A percentile compares a stretch with the other conserved stretches of the same genome.
Conservation (phyloP, 35 echinoderm and acorn worm genomes). For the Apostichopus parvimensis region DNA sequence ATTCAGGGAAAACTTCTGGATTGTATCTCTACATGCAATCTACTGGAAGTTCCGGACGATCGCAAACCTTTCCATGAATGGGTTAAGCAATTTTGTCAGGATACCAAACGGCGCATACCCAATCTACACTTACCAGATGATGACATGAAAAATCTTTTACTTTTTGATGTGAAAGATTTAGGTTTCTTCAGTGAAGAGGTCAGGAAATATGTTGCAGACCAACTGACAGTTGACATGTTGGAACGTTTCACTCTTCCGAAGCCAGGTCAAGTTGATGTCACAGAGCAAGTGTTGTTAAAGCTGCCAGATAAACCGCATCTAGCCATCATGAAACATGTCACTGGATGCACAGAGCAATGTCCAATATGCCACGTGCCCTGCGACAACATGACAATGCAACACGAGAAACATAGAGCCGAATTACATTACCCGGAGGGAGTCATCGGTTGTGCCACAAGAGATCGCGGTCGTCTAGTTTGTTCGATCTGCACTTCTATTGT, state of each 20-base stretch:
- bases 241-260: not conserved
- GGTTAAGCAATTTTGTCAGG: not conserved
- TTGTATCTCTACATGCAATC: not conserved
- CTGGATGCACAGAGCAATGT: slow-evolving; percentile 9
- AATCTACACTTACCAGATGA: not conserved
- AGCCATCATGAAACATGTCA: not conserved
- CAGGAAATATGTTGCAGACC: not conserved
- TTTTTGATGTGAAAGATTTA: not conserved
- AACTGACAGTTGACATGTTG: not conserved
- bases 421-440: slow-evolving; percentile 43
- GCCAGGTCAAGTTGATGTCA: not conserved
- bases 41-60: too few species aligned
- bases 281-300: not conserved
- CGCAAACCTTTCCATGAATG: not conserved
- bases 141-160: not conserved
- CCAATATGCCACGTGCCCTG: slow-evolving; percentile 41
- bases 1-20: not conserved
- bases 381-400: slow-evolving; percentile 4
- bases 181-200: not conserved
- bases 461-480: not conserved
- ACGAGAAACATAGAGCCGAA: slow-evolving; percentile 37
- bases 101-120: not conserved
- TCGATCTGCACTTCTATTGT: slow-evolving; percentile 45
- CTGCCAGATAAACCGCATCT: slow-evolving; percentile 17
- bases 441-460: not conserved